Percentiles rank a stretch among this genome's conserved stretches.
Evolutionary conservation across 2,888 invertebrate species (phyloP).

Genomic region (Itoplectis maculator): DNA sequence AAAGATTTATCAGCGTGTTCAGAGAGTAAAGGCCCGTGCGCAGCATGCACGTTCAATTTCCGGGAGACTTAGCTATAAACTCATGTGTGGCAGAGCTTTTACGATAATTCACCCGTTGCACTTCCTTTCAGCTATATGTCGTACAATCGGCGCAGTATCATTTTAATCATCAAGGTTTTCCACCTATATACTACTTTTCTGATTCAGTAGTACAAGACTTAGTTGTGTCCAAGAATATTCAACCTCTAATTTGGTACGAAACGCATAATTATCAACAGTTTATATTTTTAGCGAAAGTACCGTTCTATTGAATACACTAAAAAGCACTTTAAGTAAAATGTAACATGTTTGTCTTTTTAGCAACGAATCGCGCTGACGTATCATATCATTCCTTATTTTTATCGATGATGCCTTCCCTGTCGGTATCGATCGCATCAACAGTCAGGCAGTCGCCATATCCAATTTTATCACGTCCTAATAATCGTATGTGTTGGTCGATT

Average conservation of each 20-base stretch:
- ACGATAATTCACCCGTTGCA: slow-evolving; percentile 7
- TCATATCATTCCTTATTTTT: slow-evolving; percentile 27
- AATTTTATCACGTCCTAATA: background rate
- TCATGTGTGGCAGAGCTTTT: slow-evolving; percentile 8
- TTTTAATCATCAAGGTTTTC: slow-evolving; percentile 30
- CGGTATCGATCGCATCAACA: background rate
- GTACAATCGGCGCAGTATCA: slow-evolving; percentile 5
- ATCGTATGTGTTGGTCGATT: background rate
- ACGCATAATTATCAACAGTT: background rate
- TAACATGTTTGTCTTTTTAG: background rate
- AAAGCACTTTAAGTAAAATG: background rate
- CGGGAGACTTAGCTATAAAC: background rate
- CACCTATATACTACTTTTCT: background rate
- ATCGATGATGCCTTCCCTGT: background rate
- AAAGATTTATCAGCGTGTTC: slow-evolving; percentile 13
- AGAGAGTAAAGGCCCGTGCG: slow-evolving; percentile 1
- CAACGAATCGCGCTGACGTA: background rate
- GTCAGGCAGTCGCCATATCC: background rate
- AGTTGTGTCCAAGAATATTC: slow-evolving; percentile 3
- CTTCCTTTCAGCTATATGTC: slow-evolving; percentile 1
- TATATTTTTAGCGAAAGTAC: background rate
- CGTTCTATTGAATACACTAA: background rate
- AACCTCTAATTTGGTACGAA: background rate
- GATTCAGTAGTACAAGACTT: slow-evolving; percentile 6
- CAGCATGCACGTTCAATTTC: background rate